Percentiles rank a stretch among this genome's conserved stretches.
Evolutionary conservation across 2,888 invertebrate genomes (phyloP).

Genomic region (Sarcophaga subvicina): DNA sequence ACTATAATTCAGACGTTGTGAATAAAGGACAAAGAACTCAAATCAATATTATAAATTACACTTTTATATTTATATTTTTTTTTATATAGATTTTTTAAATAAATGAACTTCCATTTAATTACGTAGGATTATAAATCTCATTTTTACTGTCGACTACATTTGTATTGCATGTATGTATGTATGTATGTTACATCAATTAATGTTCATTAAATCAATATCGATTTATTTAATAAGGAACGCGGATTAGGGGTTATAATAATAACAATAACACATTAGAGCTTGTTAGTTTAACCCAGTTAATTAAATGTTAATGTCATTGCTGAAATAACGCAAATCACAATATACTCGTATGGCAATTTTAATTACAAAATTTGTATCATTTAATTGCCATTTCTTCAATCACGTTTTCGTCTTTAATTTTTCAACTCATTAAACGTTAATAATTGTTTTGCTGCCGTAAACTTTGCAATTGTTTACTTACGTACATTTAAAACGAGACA

Average conservation of each 20-base stretch:
- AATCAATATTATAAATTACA: no score
- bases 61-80: no score
- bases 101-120: no score
- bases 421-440: neutral
- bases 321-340: neutral
- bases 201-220: neutral
- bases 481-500: neutral
- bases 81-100: no score
- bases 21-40: no score
- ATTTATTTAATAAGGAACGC: neutral
- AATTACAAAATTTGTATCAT: neutral
- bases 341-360: neutral
- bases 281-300: constrained; percentile 4
- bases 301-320: constrained; percentile 26
- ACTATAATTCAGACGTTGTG: no score
- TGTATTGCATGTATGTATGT: neutral
- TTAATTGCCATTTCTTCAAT: constrained; percentile 1
- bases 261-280: neutral
- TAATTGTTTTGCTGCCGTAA: neutral
- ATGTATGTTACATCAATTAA: neutral
- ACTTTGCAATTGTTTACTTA: no score
- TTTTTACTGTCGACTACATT: neutral
- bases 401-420: constrained; percentile 1
- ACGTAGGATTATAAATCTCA: no score
- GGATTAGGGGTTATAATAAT: constrained; percentile 17